phyloP scores from a whole-genome alignment of 2,113 vertebrate genomes.

The Tenrec ecaudatus region DNA sequence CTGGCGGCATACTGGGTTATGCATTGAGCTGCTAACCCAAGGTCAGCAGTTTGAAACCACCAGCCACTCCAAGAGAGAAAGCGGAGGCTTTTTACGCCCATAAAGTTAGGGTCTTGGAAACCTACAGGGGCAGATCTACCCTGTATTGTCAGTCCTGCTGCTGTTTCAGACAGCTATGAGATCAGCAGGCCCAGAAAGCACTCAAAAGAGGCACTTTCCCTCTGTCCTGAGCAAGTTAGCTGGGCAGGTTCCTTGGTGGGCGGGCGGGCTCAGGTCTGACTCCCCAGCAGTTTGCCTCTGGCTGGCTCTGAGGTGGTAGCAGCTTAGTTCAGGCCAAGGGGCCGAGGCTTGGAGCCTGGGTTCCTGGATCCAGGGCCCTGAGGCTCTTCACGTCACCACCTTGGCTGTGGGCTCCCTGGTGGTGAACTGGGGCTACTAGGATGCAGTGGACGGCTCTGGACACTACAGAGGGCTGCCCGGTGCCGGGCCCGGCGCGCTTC shows the following conservation, averaged over 20 bases:
- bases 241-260: background rate
- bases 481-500: background rate
- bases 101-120: too few species aligned
- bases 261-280: background rate
- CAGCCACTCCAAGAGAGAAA: too few species aligned
- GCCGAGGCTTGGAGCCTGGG: background rate
- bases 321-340: constrained; percentile 9
- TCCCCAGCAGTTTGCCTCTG: background rate
- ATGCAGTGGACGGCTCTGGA: background rate
- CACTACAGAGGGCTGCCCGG: background rate
- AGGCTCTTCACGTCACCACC: background rate
- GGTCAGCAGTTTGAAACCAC: background rate
- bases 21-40: background rate
- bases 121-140: too few species aligned
- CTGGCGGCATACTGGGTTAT: too few species aligned
- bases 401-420: background rate
- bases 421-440: background rate
- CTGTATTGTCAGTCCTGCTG: background rate
- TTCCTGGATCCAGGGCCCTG: background rate
- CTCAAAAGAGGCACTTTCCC: too few species aligned
- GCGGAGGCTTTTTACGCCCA: too few species aligned
- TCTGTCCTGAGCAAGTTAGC: too few species aligned
- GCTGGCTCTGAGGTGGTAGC: constrained; percentile 7
- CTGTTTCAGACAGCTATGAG: background rate
- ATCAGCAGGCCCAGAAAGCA: constrained; percentile 16